These are phyloP conservation scores for Oncorhynchus kisutch DNA, from an alignment of 2,113 vertebrate genomes.

Conservation along the genomic window DNA sequence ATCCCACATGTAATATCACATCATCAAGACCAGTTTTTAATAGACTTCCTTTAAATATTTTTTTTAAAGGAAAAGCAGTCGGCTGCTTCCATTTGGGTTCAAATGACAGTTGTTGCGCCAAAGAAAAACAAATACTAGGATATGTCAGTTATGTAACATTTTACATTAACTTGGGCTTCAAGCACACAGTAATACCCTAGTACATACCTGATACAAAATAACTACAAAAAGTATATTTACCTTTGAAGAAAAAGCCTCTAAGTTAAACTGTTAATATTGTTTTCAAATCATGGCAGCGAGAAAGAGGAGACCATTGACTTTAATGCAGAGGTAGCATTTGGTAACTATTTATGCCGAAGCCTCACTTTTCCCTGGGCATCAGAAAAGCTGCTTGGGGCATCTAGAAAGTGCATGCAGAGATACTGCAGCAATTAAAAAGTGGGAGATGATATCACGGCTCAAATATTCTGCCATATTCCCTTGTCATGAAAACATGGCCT, in stretches of 20 bases:
- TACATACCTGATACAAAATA: too few species aligned
- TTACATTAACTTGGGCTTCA: background rate
- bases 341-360: conserved; percentile 53
- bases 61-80: too few species aligned
- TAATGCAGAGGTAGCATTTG: conserved; percentile 48
- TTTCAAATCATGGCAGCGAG: conserved; percentile 1
- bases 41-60: too few species aligned
- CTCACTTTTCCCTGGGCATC: conserved; percentile 45
- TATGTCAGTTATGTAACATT: background rate
- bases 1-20: background rate
- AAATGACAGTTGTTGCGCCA: background rate
- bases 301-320: conserved; percentile 43
- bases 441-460: conserved; percentile 77
- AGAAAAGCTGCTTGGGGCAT: conserved; percentile 50
- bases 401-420: conserved; percentile 59
- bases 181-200: too few species aligned
- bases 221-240: too few species aligned
- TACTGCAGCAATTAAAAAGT: conserved; percentile 82
- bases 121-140: too few species aligned
- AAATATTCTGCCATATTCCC: conserved; percentile 79
- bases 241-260: background rate
- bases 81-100: too few species aligned
- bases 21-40: background rate
- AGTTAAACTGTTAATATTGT: background rate
- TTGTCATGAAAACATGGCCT: conserved; percentile 76